Conservation (phyloP, 2,797 vertebrate genomes). For the Sebastes goodei region DNA sequence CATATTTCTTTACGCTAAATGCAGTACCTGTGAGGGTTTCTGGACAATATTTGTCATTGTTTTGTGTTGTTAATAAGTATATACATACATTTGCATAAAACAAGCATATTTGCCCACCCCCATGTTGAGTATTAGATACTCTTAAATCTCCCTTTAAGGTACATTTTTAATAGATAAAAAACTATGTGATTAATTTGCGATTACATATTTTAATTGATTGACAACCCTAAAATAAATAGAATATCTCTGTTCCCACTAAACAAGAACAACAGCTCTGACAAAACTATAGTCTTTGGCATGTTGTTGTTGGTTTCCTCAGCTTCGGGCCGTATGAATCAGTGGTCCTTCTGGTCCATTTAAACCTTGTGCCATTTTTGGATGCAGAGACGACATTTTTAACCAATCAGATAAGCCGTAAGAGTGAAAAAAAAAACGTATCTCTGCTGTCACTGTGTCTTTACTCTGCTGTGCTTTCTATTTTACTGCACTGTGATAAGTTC, state of each 20-base stretch:
- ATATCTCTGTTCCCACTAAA: background rate
- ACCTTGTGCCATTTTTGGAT: background rate
- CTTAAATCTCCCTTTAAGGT: too few relatives aligned
- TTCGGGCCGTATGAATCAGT: background rate
- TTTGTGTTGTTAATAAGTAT: too few relatives aligned
- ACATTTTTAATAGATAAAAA: too few relatives aligned
- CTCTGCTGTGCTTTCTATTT: background rate
- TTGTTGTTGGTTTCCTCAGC: background rate
- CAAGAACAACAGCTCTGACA: background rate
- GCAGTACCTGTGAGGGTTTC: too few relatives aligned
- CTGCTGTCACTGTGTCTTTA: conserved; percentile 1
- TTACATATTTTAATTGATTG: too few relatives aligned
- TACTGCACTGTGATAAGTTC: conserved; percentile 2
- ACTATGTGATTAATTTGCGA: too few relatives aligned
- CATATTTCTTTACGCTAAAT: too few relatives aligned
- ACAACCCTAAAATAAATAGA: background rate
- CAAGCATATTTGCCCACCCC: too few relatives aligned
- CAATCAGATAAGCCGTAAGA: background rate
- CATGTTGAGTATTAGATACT: too few relatives aligned
- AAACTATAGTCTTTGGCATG: background rate
- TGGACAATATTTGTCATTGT: too few relatives aligned
- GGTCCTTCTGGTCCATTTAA: background rate
- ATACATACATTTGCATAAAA: too few relatives aligned
- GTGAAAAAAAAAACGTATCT: background rate
- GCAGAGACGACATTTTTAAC: background rate